Evolutionary conservation across 1,140 invertebrate genomes (phyloP).

Genomic region (Atta texana): DNA sequence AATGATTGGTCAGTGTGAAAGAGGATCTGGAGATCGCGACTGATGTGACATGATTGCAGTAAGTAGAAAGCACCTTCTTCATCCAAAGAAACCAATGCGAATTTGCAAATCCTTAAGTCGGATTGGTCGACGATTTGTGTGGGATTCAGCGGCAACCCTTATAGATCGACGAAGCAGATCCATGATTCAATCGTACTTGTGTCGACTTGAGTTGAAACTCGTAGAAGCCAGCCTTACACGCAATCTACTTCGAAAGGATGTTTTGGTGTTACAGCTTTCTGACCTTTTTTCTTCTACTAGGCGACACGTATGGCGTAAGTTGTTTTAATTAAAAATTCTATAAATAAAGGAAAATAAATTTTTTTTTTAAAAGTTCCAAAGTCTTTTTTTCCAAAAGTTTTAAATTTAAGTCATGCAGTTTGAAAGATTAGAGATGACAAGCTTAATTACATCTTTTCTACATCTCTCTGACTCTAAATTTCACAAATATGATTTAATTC

Average conservation of each 20-base stretch:
- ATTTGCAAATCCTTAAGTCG: conserved; percentile 32
- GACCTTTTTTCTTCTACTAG: conserved; percentile 8
- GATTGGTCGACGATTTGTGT: conserved; percentile 72
- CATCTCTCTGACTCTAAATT: not conserved
- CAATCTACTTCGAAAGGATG: conserved; percentile 8
- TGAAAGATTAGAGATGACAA: not conserved
- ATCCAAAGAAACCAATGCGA: not conserved
- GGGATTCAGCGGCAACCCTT: conserved; percentile 69
- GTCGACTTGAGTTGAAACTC: conserved; percentile 26
- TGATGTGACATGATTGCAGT: conserved; percentile 33
- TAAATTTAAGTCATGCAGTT: not conserved
- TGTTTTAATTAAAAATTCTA: not conserved
- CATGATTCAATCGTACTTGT: conserved; percentile 27
- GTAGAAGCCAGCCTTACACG: not conserved
- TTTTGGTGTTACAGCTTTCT: conserved; percentile 30
- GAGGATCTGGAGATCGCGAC: conserved; percentile 18
- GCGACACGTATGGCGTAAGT: conserved; percentile 38
- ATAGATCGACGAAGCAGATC: conserved; percentile 67
- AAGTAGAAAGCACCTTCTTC: conserved; percentile 67
- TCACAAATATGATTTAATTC: not conserved
- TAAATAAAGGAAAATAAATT: not conserved
- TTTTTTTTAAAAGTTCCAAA: no score
- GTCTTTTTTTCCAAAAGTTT: not conserved
- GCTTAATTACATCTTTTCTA: not conserved
- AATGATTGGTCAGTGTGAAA: conserved; percentile 36